Evolutionary conservation across 2,113 vertebrate species (phyloP).

Genomic region (Elgaria multicarinata): DNA sequence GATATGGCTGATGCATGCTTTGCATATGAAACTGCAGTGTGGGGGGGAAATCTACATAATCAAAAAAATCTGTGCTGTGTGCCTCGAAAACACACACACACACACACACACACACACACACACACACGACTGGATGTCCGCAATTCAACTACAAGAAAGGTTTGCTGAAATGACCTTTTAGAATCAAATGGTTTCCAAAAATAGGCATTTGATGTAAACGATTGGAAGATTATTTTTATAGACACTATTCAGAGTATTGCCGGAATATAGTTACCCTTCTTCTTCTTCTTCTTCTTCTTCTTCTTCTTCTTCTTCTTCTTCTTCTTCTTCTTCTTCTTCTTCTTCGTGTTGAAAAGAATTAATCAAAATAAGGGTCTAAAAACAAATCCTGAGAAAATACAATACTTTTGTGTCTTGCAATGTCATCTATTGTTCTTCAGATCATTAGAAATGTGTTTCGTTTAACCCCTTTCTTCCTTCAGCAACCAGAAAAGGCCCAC

Average conservation of each 20-base stretch:
- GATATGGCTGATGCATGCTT: conserved; percentile 85
- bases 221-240: conserved; percentile 54
- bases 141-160: conserved; percentile 58
- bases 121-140: conserved; percentile 61
- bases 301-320: not conserved
- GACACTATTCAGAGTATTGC: conserved; percentile 53
- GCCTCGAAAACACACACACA: conserved; percentile 70
- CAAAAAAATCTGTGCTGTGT: conserved; percentile 83
- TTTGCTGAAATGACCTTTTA: conserved; percentile 67
- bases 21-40: conserved; percentile 88
- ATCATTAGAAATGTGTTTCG: conserved; percentile 64
- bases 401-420: conserved; percentile 49
- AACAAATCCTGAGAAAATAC: conserved; percentile 59
- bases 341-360: not conserved
- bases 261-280: conserved; percentile 42
- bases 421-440: conserved; percentile 51
- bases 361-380: conserved; percentile 56
- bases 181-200: conserved; percentile 43
- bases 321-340: not conserved
- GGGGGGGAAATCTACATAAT: conserved; percentile 84
- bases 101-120: not conserved
- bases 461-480: conserved; percentile 53
- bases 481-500: conserved; percentile 59
- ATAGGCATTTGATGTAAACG: conserved; percentile 57
- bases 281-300: not conserved